phyloP scores from a whole-genome alignment of 2,797 vertebrate genomes.

The Lacerta bilineata region DNA sequence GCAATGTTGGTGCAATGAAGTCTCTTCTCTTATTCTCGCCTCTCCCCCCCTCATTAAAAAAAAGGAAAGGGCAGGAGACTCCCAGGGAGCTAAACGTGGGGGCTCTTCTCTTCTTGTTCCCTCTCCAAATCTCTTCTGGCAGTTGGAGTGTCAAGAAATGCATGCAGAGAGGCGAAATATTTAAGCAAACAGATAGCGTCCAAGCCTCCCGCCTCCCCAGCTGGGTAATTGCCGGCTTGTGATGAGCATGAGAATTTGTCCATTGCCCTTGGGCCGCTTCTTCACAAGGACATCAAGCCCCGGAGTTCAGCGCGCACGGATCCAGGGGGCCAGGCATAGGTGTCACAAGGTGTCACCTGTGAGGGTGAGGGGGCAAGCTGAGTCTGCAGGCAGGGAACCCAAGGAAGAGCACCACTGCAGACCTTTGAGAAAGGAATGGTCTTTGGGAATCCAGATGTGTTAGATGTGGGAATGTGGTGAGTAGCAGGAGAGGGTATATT shows the following conservation, averaged over 20 bases:
- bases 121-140: background rate
- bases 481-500: too few species aligned
- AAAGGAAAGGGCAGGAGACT: too few species aligned
- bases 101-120: background rate
- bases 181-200: fast-evolving
- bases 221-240: background rate
- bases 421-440: too few species aligned
- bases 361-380: background rate
- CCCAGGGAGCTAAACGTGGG: fast-evolving
- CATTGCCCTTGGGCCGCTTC: background rate
- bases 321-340: background rate
- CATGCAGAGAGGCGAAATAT: background rate
- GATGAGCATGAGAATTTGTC: background rate
- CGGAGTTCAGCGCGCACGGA: background rate
- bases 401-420: too few species aligned
- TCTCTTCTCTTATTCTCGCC: too few species aligned
- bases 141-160: too few species aligned
- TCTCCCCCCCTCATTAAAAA: background rate
- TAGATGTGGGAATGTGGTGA: too few species aligned
- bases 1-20: background rate
- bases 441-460: too few species aligned
- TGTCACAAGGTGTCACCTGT: background rate
- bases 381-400: background rate
- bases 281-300: background rate
- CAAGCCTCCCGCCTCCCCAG: fast-evolving